phyloP scores from a whole-genome alignment of 2,113 vertebrate species.

The Argyrosomus japonicus region DNA sequence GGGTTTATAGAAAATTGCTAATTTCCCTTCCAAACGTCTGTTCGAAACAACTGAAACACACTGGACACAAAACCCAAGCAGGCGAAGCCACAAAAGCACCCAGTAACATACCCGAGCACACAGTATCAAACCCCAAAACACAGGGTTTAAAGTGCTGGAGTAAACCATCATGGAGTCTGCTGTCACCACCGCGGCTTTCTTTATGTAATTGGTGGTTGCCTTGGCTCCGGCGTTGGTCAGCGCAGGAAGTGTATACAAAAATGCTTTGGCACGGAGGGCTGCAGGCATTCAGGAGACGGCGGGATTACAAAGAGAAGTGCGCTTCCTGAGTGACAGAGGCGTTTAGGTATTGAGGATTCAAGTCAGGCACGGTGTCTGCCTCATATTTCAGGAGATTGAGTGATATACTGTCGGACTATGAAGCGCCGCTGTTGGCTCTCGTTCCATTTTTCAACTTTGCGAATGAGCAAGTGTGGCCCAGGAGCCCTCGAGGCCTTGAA shows the following conservation, averaged over 20 bases:
- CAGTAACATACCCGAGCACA: slow-evolving; percentile 51
- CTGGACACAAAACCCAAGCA: slow-evolving; percentile 60
- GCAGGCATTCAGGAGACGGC: slow-evolving; percentile 34
- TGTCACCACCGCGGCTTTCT: slow-evolving; percentile 74
- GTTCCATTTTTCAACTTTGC: slow-evolving; percentile 54
- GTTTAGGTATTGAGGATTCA: slow-evolving; percentile 59
- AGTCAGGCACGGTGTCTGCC: slow-evolving; percentile 53
- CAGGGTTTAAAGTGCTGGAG: slow-evolving; percentile 66
- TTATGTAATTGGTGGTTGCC: slow-evolving; percentile 73
- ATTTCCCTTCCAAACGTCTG: slow-evolving; percentile 30
- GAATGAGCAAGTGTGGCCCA: background rate
- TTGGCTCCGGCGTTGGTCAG: slow-evolving; percentile 65
- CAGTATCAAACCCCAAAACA: slow-evolving; percentile 74
- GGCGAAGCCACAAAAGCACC: slow-evolving; percentile 52
- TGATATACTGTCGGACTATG: slow-evolving; percentile 52
- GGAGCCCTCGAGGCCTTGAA: slow-evolving; percentile 33
- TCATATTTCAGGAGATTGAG: slow-evolving; percentile 68
- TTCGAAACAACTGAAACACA: slow-evolving; percentile 37
- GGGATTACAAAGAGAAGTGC: slow-evolving; percentile 28
- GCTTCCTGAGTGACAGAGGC: slow-evolving; percentile 47
- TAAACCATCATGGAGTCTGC: slow-evolving; percentile 66
- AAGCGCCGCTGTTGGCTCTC: slow-evolving; percentile 42
- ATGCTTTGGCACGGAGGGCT: slow-evolving; percentile 25
- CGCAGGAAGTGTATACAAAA: slow-evolving; percentile 58
- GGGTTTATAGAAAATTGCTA: slow-evolving; percentile 25